Evolutionary conservation across 2,797 vertebrate species (phyloP), one percentile per base, ranked within the genome.

Genomic region (Antrozous pallidus): DNA sequence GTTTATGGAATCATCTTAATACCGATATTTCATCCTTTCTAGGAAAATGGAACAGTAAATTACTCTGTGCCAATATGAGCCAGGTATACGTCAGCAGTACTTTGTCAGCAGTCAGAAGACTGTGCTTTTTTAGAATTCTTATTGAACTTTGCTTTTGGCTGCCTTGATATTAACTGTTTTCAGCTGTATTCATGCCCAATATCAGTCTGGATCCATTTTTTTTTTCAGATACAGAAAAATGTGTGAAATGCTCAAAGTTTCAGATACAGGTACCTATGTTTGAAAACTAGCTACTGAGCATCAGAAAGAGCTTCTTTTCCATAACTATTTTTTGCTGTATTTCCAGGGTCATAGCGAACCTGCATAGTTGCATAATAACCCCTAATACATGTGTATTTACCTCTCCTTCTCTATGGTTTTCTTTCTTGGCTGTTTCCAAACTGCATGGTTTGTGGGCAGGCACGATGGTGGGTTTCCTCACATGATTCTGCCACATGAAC

Each of bases 341-440:
- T 92, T 90, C 96, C 90, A 97, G 97, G 96, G 54, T 92, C 95
- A 96, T 95, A 96, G 81, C 88, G 94, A 96, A 94, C 81, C 95
- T 96, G 96, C 97, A 47, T 91, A 96, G 80, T 28, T 89, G 40
- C 93, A 78, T 90, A 97, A 88, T 91, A 97, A 77, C 97, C 91
- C 97, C 95, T 96, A 94, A 89, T 96, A 87, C 95, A 38, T 97
- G 77, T 97, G 81, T 97, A 93, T 95, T 96, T 97, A 97, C 96
- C 79, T 94, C 69, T 90, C 74, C 95, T 97, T 94, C 84, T 91
- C 96, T 95, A 91, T 95, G 69, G 93, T 97, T 98, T 98, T 98
- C 97, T 98, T 98, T 98, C 97, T 98, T 97, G 96, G 88, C 92
- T 97, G 94, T 98, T 98, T 97, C 96, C 93, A 97, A 96, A 95